Evolutionary conservation across 2,888 invertebrate genomes (phyloP), one percentile per base, ranked within the genome.

Genomic region (Eristalis intricaria): DNA sequence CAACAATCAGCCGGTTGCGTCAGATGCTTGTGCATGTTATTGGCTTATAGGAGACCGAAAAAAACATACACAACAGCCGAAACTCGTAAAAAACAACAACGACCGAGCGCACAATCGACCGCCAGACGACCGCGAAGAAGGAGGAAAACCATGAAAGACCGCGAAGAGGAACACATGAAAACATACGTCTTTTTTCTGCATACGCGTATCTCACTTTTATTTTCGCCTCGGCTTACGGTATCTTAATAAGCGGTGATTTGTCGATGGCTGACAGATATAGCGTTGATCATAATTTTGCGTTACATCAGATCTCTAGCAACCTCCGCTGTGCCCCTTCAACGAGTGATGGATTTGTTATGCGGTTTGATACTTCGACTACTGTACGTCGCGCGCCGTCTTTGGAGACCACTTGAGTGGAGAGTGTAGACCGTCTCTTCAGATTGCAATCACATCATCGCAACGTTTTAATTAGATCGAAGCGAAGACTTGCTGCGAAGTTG

Each of bases 211-310:
- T 23, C 22, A 11, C 15, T 8, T 61, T 43, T 29, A 32, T 63
- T 40, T 40, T 29, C n/a, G 1, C 29, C 61, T 22, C 22, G 23
- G 0, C 5, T 26, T 60, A 23, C 22, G 26, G 60, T 60, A 63
- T 73, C 75, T 81, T 66, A 84, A 84, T 80, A 65, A 81, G 85
- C 32, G 40, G 74, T 70, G 19, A 81, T 69, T 80, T 80, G 79
- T 73, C 79, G 66, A 60, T 43, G 56, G 60, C 61, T 60, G 73
- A 66, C 43, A 56, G 65, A 68, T 64, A 61, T 13, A 70, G 64
- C 70, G 75, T 80, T 71, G 66, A 76, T 76, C 43, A 73, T 66
- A 61, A 80, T 81, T 85, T 81, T 32, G n/a, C 43, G 64, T 85
- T 82, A 82, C 82, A 82, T 85, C 85, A 85, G 74, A 58, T 32